Percentiles rank a stretch among this genome's conserved stretches.
Conservation (phyloP, 2,888 invertebrate species). For the Drosophila fungiperda region DNA sequence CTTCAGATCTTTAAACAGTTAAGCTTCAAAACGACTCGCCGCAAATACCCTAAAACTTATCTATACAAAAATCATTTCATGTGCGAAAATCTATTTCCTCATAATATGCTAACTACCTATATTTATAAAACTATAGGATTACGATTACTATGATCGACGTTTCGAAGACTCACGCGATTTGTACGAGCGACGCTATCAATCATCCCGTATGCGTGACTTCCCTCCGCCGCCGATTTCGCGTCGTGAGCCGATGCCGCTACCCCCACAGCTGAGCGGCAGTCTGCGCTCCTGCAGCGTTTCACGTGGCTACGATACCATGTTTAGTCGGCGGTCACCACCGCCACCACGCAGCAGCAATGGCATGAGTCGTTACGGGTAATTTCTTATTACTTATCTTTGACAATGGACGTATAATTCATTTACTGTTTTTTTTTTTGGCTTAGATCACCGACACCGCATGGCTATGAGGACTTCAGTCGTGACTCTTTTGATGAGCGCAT, state of each 20-base stretch:
- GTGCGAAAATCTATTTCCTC: too few relatives aligned
- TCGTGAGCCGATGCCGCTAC: conserved; percentile 92
- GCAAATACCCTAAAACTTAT: conserved; percentile 22
- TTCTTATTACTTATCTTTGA: not conserved
- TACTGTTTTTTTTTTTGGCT: not conserved
- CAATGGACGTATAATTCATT: not conserved
- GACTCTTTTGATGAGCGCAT: conserved; percentile 94
- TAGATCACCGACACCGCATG: conserved; percentile 84
- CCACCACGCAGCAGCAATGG: conserved; percentile 87
- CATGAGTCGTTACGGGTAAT: conserved; percentile 84
- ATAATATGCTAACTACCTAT: conserved; percentile 3
- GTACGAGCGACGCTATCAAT: conserved; percentile 91
- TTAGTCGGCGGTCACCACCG: conserved; percentile 90
- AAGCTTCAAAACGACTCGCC: conserved; percentile 55
- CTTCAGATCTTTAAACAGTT: conserved; percentile 19
- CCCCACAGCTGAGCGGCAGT: conserved; percentile 87
- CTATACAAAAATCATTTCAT: not conserved
- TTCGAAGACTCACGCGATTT: conserved; percentile 92
- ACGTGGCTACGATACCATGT: conserved; percentile 90
- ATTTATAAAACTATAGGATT: conserved; percentile 76
- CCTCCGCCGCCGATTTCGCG: conserved; percentile 91
- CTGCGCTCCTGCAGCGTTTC: conserved; percentile 87
- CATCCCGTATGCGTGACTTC: conserved; percentile 86
- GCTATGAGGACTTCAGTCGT: conserved; percentile 95
- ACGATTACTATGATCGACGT: conserved; percentile 92